A percentile compares a stretch with the other conserved stretches of the same genome.
These are phyloP conservation scores for Phoxinus dragarum DNA, from an alignment of 2,797 vertebrate genomes.

Conservation along the genomic window DNA sequence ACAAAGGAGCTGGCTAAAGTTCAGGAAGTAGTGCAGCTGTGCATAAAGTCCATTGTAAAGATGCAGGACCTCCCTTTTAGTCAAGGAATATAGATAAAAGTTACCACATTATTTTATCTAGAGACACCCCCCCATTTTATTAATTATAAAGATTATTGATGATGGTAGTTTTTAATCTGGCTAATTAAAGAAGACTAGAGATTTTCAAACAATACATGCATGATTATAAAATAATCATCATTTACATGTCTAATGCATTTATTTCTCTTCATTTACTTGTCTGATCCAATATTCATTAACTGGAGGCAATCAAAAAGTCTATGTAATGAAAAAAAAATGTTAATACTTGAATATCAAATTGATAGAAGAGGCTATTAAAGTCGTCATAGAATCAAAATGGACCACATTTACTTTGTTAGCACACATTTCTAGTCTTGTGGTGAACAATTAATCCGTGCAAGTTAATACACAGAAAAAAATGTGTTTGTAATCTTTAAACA, in stretches of 20 bases:
- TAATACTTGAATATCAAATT: background rate
- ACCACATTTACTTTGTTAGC: too few relatives aligned
- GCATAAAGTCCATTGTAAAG: too few relatives aligned
- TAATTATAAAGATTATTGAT: background rate
- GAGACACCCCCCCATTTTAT: background rate
- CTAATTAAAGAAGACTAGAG: background rate
- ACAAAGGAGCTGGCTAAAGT: too few relatives aligned
- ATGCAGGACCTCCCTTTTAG: background rate
- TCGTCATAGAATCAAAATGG: too few relatives aligned
- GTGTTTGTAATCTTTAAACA: too few relatives aligned
- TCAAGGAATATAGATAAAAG: background rate
- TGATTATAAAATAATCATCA: background rate
- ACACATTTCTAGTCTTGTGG: too few relatives aligned
- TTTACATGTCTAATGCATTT: conserved; percentile 19
- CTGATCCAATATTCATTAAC: conserved; percentile 30
- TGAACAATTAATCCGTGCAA: too few relatives aligned
- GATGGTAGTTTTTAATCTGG: background rate
- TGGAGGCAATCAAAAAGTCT: background rate
- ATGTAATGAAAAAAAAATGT: background rate
- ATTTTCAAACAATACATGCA: background rate
- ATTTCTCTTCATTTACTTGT: conserved; percentile 9
- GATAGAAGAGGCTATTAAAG: background rate
- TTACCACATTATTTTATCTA: background rate
- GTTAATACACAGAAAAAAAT: too few relatives aligned
- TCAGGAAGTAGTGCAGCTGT: too few relatives aligned